A percentile compares a stretch with the other conserved stretches of the same genome.
Evolutionary conservation across 1,140 invertebrate species (phyloP).

Genomic region (Penaeus japonicus): DNA sequence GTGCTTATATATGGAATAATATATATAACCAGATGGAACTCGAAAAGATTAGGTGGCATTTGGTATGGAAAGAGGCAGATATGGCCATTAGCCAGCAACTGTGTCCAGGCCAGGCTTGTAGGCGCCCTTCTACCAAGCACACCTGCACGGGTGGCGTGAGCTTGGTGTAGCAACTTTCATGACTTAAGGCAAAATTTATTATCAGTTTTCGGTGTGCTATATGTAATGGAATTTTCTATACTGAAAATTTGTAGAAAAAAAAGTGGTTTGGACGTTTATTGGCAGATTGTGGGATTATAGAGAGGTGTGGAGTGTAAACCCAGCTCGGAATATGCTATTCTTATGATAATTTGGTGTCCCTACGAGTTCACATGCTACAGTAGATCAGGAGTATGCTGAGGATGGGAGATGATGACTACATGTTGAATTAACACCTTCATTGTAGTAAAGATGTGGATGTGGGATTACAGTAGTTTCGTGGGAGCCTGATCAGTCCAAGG

Average conservation of each 20-base stretch:
- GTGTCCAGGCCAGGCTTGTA: constrained; percentile 16
- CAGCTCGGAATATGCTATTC: constrained; percentile 35
- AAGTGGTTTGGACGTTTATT: constrained; percentile 53
- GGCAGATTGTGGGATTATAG: constrained; percentile 47
- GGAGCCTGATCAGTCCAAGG: constrained; percentile 33
- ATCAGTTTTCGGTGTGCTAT: constrained; percentile 55
- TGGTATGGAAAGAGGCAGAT: constrained; percentile 16
- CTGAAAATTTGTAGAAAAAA: constrained; percentile 49
- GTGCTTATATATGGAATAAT: too few species aligned
- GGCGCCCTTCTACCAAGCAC: constrained; percentile 35
- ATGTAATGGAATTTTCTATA: constrained; percentile 53
- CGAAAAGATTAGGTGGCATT: not conserved
- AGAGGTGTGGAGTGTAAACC: constrained; percentile 47
- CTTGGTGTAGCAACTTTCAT: constrained; percentile 28
- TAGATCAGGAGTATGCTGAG: constrained; percentile 4
- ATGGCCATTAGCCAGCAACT: constrained; percentile 23
- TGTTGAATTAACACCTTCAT: constrained; percentile 11
- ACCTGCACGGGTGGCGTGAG: constrained; percentile 13
- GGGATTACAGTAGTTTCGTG: constrained; percentile 6
- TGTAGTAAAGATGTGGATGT: not conserved
- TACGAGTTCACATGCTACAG: constrained; percentile 26
- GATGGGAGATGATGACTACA: constrained; percentile 8
- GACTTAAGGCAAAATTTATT: constrained; percentile 50
- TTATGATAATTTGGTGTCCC: constrained; percentile 41
- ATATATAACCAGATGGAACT: too few species aligned